Conservation (phyloP, 2,113 vertebrate genomes). For the Tragelaphus buxtoni region DNA sequence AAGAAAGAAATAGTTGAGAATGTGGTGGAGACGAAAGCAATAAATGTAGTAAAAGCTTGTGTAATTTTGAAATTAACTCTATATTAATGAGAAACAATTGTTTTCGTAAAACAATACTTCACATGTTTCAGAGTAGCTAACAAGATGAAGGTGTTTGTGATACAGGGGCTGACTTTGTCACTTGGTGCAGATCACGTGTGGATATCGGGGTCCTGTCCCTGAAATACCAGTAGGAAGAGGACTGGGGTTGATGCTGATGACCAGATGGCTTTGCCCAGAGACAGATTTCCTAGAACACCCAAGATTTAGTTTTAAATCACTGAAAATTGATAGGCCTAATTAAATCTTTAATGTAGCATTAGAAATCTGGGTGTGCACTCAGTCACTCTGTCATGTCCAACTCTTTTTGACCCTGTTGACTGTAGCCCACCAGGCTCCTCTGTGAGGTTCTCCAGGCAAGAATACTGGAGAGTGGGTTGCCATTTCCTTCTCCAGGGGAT, state of each 20-base stretch:
- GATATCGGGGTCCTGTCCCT: background rate
- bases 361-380: background rate
- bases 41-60: background rate
- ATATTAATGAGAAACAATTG: background rate
- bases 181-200: background rate
- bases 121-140: background rate
- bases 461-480: background rate
- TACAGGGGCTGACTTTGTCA: background rate
- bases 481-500: background rate
- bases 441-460: background rate
- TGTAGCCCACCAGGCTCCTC: background rate
- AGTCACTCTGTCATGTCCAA: background rate
- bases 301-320: background rate
- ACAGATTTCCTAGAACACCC: background rate
- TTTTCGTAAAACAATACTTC: background rate
- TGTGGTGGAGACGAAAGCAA: background rate
- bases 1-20: background rate
- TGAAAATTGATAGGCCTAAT: background rate
- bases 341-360: background rate
- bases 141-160: background rate
- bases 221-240: background rate
- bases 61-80: background rate
- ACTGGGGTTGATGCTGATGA: background rate
- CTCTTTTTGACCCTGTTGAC: background rate
- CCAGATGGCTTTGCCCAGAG: background rate